Base-by-base conservation (phyloP, 2,113 vertebrate species). In the Dendropsophus ebraccatus region DNA sequence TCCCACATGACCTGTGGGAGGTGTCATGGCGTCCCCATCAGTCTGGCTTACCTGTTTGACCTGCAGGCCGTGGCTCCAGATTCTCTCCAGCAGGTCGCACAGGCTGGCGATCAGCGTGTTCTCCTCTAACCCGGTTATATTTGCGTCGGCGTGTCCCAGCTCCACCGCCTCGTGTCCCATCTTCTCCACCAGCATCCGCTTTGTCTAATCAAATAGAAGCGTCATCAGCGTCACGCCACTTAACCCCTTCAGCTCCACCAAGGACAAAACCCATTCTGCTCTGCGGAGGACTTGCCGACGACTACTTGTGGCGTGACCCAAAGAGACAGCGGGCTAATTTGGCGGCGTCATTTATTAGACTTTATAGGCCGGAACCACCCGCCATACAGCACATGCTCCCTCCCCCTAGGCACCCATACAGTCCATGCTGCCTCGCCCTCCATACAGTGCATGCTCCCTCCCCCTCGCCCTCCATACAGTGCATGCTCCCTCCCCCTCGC, bases 151-250 rank as follows among this genome's bases (percentile, higher is more conserved):
- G 14, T 98, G 98, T 77, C 97, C 97, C 87, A 97, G 91, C 76
- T 99, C 98, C 49, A 97, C 95, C 0, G 96, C 96, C 92, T 99
- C 97, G 4, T 96, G 96, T 45, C 97, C 97, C 96, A 99, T 99
- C 89, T 98, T 97, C 89, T 99, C 98, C 91, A 99, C 97, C 92
- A 99, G 85, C 98, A 99, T 98, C 58, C 97, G 93, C 81, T 99
- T 99, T 41, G 98, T 99, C 98, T 99, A 90, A 32, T 50, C 21
- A 50, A 41, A 12, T 5, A 70, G 35, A 23, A 1, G 0, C n/a
- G n/a, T n/a, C n/a, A 12, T 12, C 25, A 25, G 62, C 62, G 5
- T 67, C 28, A 32, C 30, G 14, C 25, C 14, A 0, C 28, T 69
- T 69, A 8, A 17, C 32, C 32, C 32, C 65, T 35, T 69, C 65